Evolutionary conservation across 2,888 invertebrate species (phyloP), one percentile per base, ranked within the genome.

Genomic region (Catocala nupta): DNA sequence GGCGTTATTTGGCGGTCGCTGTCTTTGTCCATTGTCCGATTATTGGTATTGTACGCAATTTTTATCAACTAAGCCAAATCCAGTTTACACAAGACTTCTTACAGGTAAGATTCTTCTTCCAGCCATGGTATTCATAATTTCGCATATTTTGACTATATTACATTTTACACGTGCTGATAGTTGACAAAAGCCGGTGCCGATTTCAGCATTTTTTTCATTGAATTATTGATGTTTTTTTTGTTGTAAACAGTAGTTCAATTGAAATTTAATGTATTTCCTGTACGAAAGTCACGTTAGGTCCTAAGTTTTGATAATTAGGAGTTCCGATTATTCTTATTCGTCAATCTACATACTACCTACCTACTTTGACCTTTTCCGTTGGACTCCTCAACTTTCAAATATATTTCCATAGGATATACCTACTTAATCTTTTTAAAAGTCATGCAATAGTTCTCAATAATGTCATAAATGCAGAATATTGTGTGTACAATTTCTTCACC

Each of bases 121-220:
- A 39, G 6, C 36, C 1, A 6, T 39, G 43, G 16, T 1, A 25
- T 5, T 33, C 25, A 13, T 45, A 49, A 5, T 59, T 43, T 59
- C n/a, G 9, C 2, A 39, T 39, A 39, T 39, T 39, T 5, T 8
- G 9, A 39, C 36, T 39, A 9, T 12, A 36, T 48, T 59, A 6
- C 9, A 49, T 9, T 0, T 50, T 52, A 60, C 83, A 81, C 82
- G 81, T 83, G 80, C 57, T 60, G 55, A 55, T 74, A 63, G 60
- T 80, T 80, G 72, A 75, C 72, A 82, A 79, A 78, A 73, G 77
- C 80, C 81, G 82, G 81, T 63, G 73, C 64, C 75, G 70, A 66
- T 66, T 66, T 54, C 42, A 66, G 63, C 66, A 55, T 68, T 69
- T 67, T 59, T 70, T 54, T 48, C 9, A n/a, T 8, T 55, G 61